phyloP scores from a whole-genome alignment of 2,888 invertebrate species.

The Diadromus collaris region DNA sequence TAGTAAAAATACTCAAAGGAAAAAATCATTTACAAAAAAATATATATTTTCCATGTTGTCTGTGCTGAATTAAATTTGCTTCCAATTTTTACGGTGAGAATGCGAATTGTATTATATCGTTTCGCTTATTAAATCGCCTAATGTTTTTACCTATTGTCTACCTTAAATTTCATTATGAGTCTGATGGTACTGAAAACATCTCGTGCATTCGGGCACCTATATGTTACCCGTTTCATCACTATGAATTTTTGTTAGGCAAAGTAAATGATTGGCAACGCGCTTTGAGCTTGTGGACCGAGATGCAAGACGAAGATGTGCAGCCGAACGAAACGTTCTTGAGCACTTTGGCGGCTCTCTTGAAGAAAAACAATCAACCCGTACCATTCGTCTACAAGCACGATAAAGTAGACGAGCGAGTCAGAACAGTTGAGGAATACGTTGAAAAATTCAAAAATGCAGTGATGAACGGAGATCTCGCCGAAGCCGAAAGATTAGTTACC shows the following conservation, averaged over 20 bases:
- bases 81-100: no score
- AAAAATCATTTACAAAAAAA: no score
- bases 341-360: constrained; percentile 85
- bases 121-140: no score
- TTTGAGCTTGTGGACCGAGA: constrained; percentile 89
- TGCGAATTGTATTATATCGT: no score
- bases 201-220: no score
- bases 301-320: constrained; percentile 91
- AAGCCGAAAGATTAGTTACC: constrained; percentile 30
- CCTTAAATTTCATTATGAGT: no score
- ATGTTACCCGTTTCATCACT: background rate
- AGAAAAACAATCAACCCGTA: constrained; percentile 83
- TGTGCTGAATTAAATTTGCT: no score
- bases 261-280: constrained; percentile 88
- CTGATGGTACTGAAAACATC: no score
- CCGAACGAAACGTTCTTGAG: constrained; percentile 87
- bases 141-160: no score
- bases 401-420: no score
- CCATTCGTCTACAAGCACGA: constrained; percentile 84
- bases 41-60: no score
- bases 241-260: constrained; percentile 79
- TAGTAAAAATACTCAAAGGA: no score
- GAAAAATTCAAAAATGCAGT: constrained; percentile 9
- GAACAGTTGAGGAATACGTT: background rate
- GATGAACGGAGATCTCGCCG: constrained; percentile 1